Conservation (phyloP, 2,888 invertebrate species). For the Steinernema hermaphroditum region DNA sequence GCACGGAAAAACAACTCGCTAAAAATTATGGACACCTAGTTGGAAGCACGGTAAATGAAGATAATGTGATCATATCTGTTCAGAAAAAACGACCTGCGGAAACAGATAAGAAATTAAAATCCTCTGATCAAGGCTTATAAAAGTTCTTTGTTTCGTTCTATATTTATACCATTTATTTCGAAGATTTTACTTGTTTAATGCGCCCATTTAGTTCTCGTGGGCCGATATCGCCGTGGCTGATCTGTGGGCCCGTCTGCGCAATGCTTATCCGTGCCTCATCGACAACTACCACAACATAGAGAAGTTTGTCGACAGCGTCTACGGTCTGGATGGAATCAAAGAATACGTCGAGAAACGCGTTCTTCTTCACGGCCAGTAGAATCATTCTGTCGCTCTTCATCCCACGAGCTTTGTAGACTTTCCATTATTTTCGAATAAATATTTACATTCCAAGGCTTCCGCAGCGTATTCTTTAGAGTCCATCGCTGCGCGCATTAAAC, state of each 20-base stretch:
- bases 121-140: no score
- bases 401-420: background rate
- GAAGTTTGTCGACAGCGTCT: conserved; percentile 3
- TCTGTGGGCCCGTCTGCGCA: background rate
- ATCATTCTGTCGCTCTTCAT: background rate
- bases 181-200: no score
- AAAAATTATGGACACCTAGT: conserved; percentile 11
- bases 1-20: background rate
- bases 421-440: no score
- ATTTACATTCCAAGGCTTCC: no score
- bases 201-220: background rate
- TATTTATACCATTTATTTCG: no score
- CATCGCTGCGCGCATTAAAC: no score
- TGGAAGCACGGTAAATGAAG: conserved; percentile 8
- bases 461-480: no score
- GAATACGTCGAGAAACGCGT: conserved; percentile 11
- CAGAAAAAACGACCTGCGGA: no score
- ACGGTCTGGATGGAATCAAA: conserved; percentile 10
- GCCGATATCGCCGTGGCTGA: conserved; percentile 12
- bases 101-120: no score
- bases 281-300: conserved; percentile 10
- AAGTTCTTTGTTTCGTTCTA: no score
- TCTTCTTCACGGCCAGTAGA: background rate
- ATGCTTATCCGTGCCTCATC: conserved; percentile 6
- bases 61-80: no score